A percentile compares a stretch with the other conserved stretches of the same genome.
Conservation (phyloP, 64 coral and sea anemone genomes). For the Acropora tenuis region DNA sequence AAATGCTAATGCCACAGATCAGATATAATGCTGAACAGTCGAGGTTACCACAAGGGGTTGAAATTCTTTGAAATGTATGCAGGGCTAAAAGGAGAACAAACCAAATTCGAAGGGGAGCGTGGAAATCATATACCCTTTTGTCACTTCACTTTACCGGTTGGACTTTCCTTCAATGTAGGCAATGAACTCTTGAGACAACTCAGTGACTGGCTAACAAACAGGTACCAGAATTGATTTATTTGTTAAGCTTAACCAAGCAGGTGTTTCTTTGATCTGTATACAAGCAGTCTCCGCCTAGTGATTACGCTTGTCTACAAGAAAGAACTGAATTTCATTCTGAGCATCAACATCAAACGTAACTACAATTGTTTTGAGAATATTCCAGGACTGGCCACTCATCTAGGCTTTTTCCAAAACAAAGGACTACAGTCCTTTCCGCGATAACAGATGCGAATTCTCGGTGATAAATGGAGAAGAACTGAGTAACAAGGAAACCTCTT, state of each 20-base stretch:
- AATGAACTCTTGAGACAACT: background rate
- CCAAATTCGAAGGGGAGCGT: no score
- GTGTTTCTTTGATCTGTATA: background rate
- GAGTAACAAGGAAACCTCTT: background rate
- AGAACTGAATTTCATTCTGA: constrained; percentile 8
- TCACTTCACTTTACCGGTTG: no score
- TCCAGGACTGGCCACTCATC: background rate
- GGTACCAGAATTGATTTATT: background rate
- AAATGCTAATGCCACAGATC: no score
- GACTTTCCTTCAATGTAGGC: no score
- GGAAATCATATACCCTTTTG: no score
- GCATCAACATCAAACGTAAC: constrained; percentile 8
- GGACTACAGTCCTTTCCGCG: background rate
- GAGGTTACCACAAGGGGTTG: no score
- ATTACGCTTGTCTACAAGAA: constrained; percentile 39
- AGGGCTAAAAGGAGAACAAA: no score
- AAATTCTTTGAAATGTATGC: background rate
- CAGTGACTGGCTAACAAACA: background rate
- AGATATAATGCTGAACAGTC: no score
- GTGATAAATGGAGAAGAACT: background rate
- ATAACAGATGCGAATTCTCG: background rate
- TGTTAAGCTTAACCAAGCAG: background rate
- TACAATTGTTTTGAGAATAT: background rate
- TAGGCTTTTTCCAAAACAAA: background rate
- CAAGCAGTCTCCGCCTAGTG: background rate